These are phyloP conservation scores for Penaeus japonicus DNA, from an alignment of 1,140 invertebrate genomes.

Conservation along the genomic window DNA sequence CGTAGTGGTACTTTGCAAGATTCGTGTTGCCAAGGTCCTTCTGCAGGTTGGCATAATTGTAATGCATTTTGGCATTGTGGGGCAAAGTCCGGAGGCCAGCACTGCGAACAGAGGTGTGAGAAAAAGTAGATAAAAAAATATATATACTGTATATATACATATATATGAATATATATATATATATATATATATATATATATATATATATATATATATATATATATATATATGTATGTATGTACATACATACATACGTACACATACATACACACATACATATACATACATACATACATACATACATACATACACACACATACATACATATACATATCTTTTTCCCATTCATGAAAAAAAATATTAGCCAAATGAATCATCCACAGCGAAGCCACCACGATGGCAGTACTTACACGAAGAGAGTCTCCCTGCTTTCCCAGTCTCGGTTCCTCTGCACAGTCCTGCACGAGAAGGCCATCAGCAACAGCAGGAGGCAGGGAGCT, in stretches of 20 bases:
- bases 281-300: not conserved
- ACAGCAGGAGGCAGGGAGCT: slow-evolving; percentile 70
- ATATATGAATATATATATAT: slow-evolving; percentile 28
- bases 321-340: not conserved
- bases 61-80: slow-evolving; percentile 89
- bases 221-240: not conserved
- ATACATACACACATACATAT: not conserved
- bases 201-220: slow-evolving; percentile 24
- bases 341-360: no score
- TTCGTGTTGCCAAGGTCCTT: slow-evolving; percentile 76
- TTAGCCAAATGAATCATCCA: no score
- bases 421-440: slow-evolving; percentile 81
- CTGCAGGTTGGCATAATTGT: slow-evolving; percentile 88
- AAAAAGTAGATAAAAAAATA: not conserved
- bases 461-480: slow-evolving; percentile 71
- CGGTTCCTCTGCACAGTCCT: slow-evolving; percentile 76
- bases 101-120: slow-evolving; percentile 65
- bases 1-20: slow-evolving; percentile 80
- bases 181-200: slow-evolving; percentile 32
- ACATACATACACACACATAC: not conserved
- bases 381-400: not conserved
- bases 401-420: slow-evolving; percentile 72
- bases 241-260: not conserved
- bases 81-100: slow-evolving; percentile 80
- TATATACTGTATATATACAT: not conserved